phyloP scores from a whole-genome alignment of 1,140 invertebrate species.

The Homalodisca vitripennis region DNA sequence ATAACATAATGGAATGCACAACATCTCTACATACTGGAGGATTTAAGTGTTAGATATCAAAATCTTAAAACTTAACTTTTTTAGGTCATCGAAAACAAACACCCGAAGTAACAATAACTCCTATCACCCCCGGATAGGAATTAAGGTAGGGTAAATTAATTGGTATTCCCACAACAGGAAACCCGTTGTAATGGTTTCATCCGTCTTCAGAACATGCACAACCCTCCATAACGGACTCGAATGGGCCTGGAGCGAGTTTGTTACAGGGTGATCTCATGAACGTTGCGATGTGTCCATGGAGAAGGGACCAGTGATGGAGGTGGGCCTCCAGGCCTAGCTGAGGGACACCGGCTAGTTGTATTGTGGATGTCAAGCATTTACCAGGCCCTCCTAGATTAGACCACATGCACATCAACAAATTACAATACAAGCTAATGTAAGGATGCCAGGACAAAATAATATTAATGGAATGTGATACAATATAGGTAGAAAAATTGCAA shows the following conservation, averaged over 20 bases:
- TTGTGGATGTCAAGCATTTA: constrained; percentile 97
- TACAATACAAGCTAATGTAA: no score
- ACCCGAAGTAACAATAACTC: no score
- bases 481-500: no score
- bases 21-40: no score
- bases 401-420: constrained; percentile 35
- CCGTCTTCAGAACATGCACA: constrained; percentile 71
- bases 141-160: no score
- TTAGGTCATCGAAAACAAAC: no score
- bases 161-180: constrained; percentile 96
- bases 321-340: constrained; percentile 90
- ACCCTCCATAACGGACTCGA: constrained; percentile 85
- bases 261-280: constrained; percentile 89
- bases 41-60: no score
- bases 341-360: constrained; percentile 84
- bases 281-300: constrained; percentile 84
- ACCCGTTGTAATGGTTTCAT: constrained; percentile 91
- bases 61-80: no score
- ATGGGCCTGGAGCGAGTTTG: constrained; percentile 72
- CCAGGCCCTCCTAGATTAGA: constrained; percentile 88
- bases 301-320: constrained; percentile 82
- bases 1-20: no score
- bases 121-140: neutral
- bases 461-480: no score
- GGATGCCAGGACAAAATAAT: no score